Percentiles rank a stretch among this genome's conserved stretches.
These are phyloP conservation scores for Crax fasciolata DNA, from an alignment of 2,797 vertebrate species.

Conservation along the genomic window DNA sequence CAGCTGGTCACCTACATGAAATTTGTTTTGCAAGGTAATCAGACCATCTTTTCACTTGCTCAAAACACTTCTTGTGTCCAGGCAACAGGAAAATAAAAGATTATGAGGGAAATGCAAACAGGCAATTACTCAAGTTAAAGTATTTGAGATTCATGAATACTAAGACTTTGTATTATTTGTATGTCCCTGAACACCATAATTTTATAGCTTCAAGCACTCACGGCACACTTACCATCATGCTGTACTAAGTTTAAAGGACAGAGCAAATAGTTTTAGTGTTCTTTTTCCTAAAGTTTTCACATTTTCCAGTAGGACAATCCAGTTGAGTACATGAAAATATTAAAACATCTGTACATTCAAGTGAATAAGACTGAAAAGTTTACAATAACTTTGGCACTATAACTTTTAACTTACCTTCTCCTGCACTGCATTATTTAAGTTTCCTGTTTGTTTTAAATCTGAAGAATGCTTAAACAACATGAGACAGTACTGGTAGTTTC, in stretches of 20 bases:
- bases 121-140: neutral
- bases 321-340: neutral
- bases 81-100: neutral
- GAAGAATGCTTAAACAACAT: neutral
- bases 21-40: neutral
- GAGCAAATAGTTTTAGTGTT: neutral
- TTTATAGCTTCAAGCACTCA: neutral
- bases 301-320: neutral
- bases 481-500: neutral
- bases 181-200: neutral
- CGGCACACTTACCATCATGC: neutral
- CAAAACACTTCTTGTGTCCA: slow-evolving; percentile 1
- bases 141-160: neutral
- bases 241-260: neutral
- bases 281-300: neutral
- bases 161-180: neutral
- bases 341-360: neutral
- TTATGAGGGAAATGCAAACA: neutral
- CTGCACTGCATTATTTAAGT: neutral
- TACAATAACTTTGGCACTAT: neutral
- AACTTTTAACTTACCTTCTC: neutral
- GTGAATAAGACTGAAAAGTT: neutral
- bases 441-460: neutral
- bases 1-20: neutral
- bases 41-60: neutral